Evolutionary conservation across 2,797 vertebrate species (phyloP), one percentile per base, ranked within the genome.

Genomic region (Phyllotis vaccarum): DNA sequence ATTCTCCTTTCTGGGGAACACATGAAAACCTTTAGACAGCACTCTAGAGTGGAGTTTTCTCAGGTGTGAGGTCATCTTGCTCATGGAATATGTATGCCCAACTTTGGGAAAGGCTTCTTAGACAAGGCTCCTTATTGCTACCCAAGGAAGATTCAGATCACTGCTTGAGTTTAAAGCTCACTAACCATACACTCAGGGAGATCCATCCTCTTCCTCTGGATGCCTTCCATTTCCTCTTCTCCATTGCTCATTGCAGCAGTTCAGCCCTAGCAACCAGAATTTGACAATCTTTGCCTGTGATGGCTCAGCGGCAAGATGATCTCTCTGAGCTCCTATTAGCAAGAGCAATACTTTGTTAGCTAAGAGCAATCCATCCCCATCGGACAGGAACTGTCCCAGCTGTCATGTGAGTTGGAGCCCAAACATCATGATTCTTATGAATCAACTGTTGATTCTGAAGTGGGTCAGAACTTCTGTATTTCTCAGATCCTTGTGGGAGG

Each of bases 321-420:
- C 12, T 12, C 54, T 91, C 66, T 40, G 29, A 89, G 76, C 8
- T 62, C 56, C 24, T 87, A 40, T 81, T 29, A 52, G 29, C 19
- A 82, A 80, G 22, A 56, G 81, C 46, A 83, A 78, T 78, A 60
- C n/a, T 16, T 70, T 75, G 49, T 85, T 40, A 89, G n/a, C 29
- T 79, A 72, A 85, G 94, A 87, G 62, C 64, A 78, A 66, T 24
- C 6, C 52, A 22, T 12, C 8, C 37, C 10, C 52, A 40, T 4
- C 4, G 31, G 79, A 34, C 40, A 86, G 85, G 16, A 46, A 75
- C 86, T 83, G 8, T 17, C 37, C 31, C 34, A 3, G 29, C 21
- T 31, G 27, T 40, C 58, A 14, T 21, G 27, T 16, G 52, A 43
- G 74, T 58, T 29, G 7, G 66, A 5, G 49, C 43, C 40, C 14